Conservation (phyloP, 1,140 invertebrate species). For the Nixonia krombeini region DNA sequence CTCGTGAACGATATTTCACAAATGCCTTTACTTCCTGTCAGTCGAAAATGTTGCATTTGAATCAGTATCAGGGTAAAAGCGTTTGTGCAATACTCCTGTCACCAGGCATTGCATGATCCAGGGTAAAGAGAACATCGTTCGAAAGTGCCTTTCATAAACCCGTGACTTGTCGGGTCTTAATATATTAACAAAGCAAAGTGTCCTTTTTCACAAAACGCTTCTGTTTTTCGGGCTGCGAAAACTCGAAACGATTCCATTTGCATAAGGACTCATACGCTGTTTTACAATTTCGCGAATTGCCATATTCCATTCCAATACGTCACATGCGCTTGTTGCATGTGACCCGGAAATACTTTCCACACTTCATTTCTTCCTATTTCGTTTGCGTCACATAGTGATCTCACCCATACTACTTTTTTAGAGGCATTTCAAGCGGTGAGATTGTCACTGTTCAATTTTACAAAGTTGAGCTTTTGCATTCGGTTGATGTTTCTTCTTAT, state of each 20-base stretch:
- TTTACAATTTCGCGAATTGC: conserved; percentile 34
- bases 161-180: too few species aligned
- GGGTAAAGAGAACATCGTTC: neutral
- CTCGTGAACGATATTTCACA: neutral
- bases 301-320: conserved; percentile 43
- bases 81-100: neutral
- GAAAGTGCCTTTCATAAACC: neutral
- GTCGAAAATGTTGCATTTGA: too few species aligned
- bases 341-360: neutral
- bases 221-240: too few species aligned
- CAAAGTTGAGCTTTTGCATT: too few species aligned
- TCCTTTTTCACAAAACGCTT: neutral
- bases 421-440: too few species aligned
- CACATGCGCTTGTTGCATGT: conserved; percentile 24
- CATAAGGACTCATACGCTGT: conserved; percentile 13
- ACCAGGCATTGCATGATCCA: neutral
- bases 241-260: neutral
- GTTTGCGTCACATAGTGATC: too few species aligned
- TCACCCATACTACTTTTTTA: neutral
- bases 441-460: too few species aligned
- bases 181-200: neutral
- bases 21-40: neutral
- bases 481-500: too few species aligned
- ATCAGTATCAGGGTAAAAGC: too few species aligned
- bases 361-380: neutral